These are phyloP conservation scores for Onychostoma macrolepis DNA, from an alignment of 2,113 vertebrate species.

Conservation along the genomic window DNA sequence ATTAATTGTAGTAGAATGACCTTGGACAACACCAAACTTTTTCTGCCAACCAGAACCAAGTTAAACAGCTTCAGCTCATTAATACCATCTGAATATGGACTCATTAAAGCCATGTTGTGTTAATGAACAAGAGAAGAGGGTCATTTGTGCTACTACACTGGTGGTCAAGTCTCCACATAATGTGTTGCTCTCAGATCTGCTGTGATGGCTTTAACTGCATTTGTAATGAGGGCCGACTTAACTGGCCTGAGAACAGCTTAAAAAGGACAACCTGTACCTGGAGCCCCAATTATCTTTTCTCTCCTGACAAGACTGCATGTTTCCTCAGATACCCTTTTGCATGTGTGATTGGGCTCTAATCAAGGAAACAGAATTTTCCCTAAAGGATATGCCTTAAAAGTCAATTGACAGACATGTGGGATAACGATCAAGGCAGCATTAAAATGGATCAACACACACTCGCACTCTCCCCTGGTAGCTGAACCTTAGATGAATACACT, in stretches of 20 bases:
- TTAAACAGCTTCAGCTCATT: constrained; percentile 25
- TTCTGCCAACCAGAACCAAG: constrained; percentile 4
- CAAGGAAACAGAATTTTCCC: constrained; percentile 52
- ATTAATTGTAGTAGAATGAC: constrained; percentile 30
- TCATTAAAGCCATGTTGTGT: constrained; percentile 31
- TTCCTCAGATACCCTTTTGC: constrained; percentile 29
- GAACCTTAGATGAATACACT: constrained; percentile 40
- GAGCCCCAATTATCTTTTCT: constrained; percentile 39
- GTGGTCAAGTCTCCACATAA: not conserved
- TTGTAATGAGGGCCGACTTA: constrained; percentile 1
- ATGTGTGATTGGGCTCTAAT: constrained; percentile 52
- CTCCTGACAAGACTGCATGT: constrained; percentile 34
- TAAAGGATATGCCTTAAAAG: constrained; percentile 48
- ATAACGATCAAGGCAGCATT: constrained; percentile 50
- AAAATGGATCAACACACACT: constrained; percentile 45
- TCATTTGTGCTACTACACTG: not conserved
- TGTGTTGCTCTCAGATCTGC: constrained; percentile 20
- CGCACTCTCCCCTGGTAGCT: constrained; percentile 19
- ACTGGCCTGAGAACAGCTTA: constrained; percentile 35
- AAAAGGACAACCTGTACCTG: constrained; percentile 35
- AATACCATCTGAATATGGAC: constrained; percentile 28
- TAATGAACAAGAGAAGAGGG: constrained; percentile 5
- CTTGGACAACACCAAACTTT: constrained; percentile 13
- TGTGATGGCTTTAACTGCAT: constrained; percentile 22
- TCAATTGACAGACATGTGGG: constrained; percentile 51